Evolutionary conservation across 2,113 vertebrate genomes (phyloP), one percentile per base, ranked within the genome.

Genomic region (Tragelaphus strepsiceros): DNA sequence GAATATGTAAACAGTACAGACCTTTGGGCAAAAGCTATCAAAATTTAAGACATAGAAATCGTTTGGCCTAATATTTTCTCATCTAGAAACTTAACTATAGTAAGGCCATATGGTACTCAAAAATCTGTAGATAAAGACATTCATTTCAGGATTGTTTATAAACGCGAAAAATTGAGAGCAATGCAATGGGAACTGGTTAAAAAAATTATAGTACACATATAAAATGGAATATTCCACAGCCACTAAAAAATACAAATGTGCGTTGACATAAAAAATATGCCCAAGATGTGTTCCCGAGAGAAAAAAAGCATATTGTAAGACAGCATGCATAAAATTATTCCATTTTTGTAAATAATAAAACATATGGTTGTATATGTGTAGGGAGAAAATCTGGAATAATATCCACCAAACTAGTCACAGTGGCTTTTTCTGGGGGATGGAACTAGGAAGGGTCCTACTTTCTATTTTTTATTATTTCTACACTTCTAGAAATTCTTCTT

Each of bases 291-390:
- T 84, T 74, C 12, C 54, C 81, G 77, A 77, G 24, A 80, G 51
- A 16, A 19, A 77, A 77, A 87, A 96, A 84, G 35, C 71, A 93
- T 88, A 88, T 58, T 93, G 54, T 58, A 95, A 94, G 81, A 92
- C 14, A 53, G 26, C 22, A 67, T 91, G 86, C 22, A 91, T 96
- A 97, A 92, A 94, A 96, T 96, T 54, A 83, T 62, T 28, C 26
- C 49, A 19, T 89, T 82, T 94, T 88, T 83, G 12, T 81, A 86
- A 96, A 91, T 91, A 96, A 96, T 71, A 93, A 94, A 74, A 82
- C 43, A 89, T 80, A 87, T 51, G 51, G 59, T 56, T 93, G 21
- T 49, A 35, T 86, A 88, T 49, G 54, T 91, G 35, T 43, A 90
- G 49, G 39, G 35, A 46, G 11, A 91, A 77, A 26, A 93, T 83